phyloP scores from a whole-genome alignment of 2,888 invertebrate species.

The Watsonalla binaria region DNA sequence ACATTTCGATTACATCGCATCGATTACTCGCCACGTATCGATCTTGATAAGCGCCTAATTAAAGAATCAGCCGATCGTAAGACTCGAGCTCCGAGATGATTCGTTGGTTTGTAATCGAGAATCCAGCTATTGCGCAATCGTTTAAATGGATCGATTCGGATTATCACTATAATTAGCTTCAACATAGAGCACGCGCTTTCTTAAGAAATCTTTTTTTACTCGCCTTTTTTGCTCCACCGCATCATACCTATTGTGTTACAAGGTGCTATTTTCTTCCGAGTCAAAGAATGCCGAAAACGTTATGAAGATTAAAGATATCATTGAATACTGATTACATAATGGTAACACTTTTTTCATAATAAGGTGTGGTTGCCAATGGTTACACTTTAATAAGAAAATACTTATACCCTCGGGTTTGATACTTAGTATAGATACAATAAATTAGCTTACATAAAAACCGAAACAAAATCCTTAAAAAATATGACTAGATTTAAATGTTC shows the following conservation, averaged over 20 bases:
- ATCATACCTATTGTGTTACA: conserved; percentile 36
- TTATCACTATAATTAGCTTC: conserved; percentile 66
- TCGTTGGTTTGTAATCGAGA: conserved; percentile 61
- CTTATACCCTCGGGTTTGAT: background rate
- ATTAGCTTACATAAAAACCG: too few species aligned
- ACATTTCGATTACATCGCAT: conserved; percentile 50
- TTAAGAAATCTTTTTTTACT: conserved; percentile 40
- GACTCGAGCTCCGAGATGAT: conserved; percentile 44
- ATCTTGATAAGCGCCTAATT: conserved; percentile 64
- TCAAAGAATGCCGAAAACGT: conserved; percentile 13
- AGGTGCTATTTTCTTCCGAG: conserved; percentile 4
- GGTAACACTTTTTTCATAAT: background rate
- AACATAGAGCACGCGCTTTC: conserved; percentile 53
- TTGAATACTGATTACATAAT: conserved; percentile 7
- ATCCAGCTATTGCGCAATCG: conserved; percentile 60
- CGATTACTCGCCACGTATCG: conserved; percentile 51
- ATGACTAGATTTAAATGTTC: too few species aligned
- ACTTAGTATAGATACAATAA: background rate
- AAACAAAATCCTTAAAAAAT: too few species aligned
- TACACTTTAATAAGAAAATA: background rate
- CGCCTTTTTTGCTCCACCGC: conserved; percentile 29
- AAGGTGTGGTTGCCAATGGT: background rate
- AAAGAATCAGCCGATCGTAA: conserved; percentile 54
- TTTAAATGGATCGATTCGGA: conserved; percentile 65
- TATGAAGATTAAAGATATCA: conserved; percentile 12